Evolutionary conservation across 1,140 invertebrate species (phyloP).

Genomic region (Liolophura sinensis): DNA sequence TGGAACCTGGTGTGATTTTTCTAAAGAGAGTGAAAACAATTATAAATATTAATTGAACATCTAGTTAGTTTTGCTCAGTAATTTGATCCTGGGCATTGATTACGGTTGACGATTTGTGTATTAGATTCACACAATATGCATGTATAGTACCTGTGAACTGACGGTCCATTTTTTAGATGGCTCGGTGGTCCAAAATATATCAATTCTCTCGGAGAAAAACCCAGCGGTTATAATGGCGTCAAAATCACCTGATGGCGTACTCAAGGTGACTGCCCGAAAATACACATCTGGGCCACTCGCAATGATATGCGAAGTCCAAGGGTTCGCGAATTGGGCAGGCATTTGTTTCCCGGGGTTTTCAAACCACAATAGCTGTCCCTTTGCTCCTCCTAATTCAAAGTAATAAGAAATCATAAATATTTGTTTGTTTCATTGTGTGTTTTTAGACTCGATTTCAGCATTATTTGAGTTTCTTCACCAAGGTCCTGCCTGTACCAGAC

Average conservation of each 20-base stretch:
- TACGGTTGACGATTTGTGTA: background rate
- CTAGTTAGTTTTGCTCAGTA: background rate
- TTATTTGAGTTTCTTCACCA: background rate
- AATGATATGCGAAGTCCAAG: slow-evolving; percentile 51
- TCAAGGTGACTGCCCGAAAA: slow-evolving; percentile 45
- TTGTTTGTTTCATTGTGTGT: background rate
- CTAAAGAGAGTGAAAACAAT: background rate
- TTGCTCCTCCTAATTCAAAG: slow-evolving; percentile 25
- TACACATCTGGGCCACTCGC: slow-evolving; percentile 50
- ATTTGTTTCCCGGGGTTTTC: slow-evolving; percentile 41
- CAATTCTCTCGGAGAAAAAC: slow-evolving; percentile 50
- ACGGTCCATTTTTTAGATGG: slow-evolving; percentile 45
- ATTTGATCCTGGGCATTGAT: background rate
- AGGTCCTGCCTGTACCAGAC: background rate
- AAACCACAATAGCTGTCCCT: slow-evolving; percentile 51
- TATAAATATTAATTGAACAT: too few relatives aligned
- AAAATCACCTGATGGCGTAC: slow-evolving; percentile 31
- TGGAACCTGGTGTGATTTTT: background rate
- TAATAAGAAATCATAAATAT: background rate
- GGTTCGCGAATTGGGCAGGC: slow-evolving; percentile 19
- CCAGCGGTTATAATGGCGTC: slow-evolving; percentile 51
- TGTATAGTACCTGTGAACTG: slow-evolving; percentile 29
- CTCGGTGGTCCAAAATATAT: slow-evolving; percentile 53
- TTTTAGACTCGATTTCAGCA: background rate
- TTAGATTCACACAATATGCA: slow-evolving; percentile 2